Conservation (phyloP, 2,797 vertebrate species). For the Enteromius thamalakanensis region DNA sequence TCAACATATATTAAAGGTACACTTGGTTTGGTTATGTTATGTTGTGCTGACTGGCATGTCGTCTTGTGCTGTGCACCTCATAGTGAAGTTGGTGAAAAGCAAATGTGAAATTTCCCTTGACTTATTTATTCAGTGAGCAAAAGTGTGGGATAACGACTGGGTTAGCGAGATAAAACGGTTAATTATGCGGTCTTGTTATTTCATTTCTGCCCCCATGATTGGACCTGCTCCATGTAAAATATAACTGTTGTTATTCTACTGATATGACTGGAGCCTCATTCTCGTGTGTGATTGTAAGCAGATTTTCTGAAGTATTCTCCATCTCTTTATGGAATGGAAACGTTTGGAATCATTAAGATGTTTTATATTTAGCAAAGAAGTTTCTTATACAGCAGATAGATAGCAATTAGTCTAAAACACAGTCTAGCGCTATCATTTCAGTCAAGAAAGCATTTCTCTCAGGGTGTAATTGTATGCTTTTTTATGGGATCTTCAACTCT, state of each 20-base stretch:
- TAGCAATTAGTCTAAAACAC: background rate
- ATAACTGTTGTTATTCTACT: background rate
- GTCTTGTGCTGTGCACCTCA: background rate
- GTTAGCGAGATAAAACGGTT: background rate
- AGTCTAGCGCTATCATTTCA: background rate
- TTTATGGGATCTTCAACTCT: background rate
- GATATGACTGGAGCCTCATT: background rate
- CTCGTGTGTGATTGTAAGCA: background rate
- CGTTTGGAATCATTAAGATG: background rate
- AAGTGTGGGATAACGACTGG: background rate
- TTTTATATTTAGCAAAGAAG: background rate
- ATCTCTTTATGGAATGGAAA: background rate
- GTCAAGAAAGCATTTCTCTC: background rate
- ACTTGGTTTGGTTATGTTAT: background rate
- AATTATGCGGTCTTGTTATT: background rate
- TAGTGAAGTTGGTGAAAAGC: background rate
- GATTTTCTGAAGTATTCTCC: background rate
- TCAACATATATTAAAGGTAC: background rate
- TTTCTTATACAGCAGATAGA: background rate
- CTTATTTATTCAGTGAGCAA: background rate
- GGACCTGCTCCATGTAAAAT: background rate
- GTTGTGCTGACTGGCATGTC: background rate
- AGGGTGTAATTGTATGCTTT: constrained; percentile 10
- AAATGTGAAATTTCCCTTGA: background rate
- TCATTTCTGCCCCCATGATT: background rate